Percentiles rank a stretch among this genome's conserved stretches.
Conservation (phyloP, 2,888 invertebrate species). For the Fissipunctia ypsillon region DNA sequence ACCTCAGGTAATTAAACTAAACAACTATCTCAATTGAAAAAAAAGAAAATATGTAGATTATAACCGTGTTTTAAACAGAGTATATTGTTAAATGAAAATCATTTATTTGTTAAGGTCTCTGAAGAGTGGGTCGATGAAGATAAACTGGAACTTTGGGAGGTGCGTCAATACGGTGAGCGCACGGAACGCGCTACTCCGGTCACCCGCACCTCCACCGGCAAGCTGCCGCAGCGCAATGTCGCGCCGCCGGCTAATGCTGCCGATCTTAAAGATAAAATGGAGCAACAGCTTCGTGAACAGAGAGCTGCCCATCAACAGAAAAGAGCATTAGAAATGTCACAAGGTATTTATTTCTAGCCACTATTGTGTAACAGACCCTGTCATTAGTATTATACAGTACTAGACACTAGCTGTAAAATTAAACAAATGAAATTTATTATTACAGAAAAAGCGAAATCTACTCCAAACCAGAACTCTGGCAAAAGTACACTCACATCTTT, state of each 20-base stretch:
- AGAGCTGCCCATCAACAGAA: slow-evolving; percentile 97
- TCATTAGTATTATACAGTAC: slow-evolving; percentile 1
- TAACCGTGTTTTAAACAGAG: background rate
- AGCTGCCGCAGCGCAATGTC: slow-evolving; percentile 87
- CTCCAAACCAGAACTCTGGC: slow-evolving; percentile 89
- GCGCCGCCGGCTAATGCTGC: slow-evolving; percentile 91
- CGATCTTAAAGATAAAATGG: slow-evolving; percentile 97
- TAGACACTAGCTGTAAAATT: background rate
- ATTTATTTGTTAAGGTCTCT: slow-evolving; percentile 90
- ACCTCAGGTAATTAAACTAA: slow-evolving; percentile 92
- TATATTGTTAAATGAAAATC: background rate
- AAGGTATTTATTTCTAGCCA: slow-evolving; percentile 83
- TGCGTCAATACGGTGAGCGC: slow-evolving; percentile 97
- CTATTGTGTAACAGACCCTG: background rate
- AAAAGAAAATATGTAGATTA: too few species aligned
- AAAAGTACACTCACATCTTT: slow-evolving; percentile 93
- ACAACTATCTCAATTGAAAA: background rate
- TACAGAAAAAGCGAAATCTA: slow-evolving; percentile 83
- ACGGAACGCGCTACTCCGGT: slow-evolving; percentile 94
- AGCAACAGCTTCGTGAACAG: slow-evolving; percentile 96
- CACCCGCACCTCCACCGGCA: slow-evolving; percentile 95
- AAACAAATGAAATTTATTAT: slow-evolving; percentile 12
- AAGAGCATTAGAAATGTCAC: slow-evolving; percentile 92
- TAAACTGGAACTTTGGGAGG: slow-evolving; percentile 98
- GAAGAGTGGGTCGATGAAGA: slow-evolving; percentile 99